Percentiles rank a stretch among this genome's conserved stretches.
Conservation (phyloP, 1,140 invertebrate species). For the Rhynchophorus ferrugineus region DNA sequence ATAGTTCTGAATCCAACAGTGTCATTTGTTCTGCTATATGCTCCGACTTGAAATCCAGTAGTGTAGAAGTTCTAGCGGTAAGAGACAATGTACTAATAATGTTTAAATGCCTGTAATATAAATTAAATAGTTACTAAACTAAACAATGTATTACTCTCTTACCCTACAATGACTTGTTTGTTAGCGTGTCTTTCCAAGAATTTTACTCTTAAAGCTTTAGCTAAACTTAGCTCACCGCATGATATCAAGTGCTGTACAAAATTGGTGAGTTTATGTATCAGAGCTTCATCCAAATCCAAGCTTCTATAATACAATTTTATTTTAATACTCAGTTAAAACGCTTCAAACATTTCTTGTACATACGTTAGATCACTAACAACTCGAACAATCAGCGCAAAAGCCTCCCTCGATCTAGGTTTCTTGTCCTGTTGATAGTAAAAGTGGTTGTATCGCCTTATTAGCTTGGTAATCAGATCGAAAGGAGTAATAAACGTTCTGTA, state of each 20-base stretch:
- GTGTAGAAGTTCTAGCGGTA: constrained; percentile 52
- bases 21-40: constrained; percentile 98
- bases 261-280: constrained; percentile 74
- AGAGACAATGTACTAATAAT: constrained; percentile 29
- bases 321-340: not conserved
- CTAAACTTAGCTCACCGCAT: constrained; percentile 77
- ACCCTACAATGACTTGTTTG: constrained; percentile 37
- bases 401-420: constrained; percentile 74
- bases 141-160: not conserved
- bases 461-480: constrained; percentile 77
- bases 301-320: constrained; percentile 49
- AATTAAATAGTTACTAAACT: not conserved
- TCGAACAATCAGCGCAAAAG: constrained; percentile 81
- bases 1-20: constrained; percentile 87
- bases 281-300: constrained; percentile 68
- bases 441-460: constrained; percentile 78
- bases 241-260: constrained; percentile 87
- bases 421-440: constrained; percentile 69
- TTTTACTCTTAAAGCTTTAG: constrained; percentile 81
- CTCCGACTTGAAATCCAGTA: constrained; percentile 89
- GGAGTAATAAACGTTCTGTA: constrained; percentile 92
- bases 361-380: constrained; percentile 92
- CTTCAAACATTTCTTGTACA: constrained; percentile 43
- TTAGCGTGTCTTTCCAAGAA: constrained; percentile 81
- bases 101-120: constrained; percentile 22